Percentiles rank a stretch among this genome's conserved stretches.
Conservation (phyloP, 2,113 vertebrate genomes). For the Pitta sordida region DNA sequence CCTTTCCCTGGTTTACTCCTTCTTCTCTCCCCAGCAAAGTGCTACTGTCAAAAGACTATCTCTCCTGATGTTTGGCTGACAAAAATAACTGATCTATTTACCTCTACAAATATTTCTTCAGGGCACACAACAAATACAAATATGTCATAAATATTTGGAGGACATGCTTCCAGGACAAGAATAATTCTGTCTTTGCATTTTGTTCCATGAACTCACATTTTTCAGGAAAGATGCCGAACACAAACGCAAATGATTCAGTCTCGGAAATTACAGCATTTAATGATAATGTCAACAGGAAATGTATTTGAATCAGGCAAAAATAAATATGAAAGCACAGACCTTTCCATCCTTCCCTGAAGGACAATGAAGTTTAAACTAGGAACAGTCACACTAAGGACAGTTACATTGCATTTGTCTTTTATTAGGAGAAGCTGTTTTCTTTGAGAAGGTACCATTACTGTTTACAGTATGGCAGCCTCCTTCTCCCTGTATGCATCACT, state of each 20-base stretch:
- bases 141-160: background rate
- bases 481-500: background rate
- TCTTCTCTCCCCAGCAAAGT: background rate
- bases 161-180: background rate
- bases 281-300: conserved; percentile 46
- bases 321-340: conserved; percentile 25
- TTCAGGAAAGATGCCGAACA: conserved; percentile 12
- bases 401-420: background rate
- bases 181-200: background rate
- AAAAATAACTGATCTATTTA: background rate
- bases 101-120: background rate
- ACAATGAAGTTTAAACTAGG: conserved; percentile 25
- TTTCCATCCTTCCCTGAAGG: conserved; percentile 6
- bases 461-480: background rate
- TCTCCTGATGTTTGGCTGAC: background rate
- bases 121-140: background rate
- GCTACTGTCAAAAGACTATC: background rate
- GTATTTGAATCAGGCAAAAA: conserved; percentile 35
- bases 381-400: background rate
- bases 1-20: background rate
- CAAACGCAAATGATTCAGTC: background rate
- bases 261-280: conserved; percentile 41
- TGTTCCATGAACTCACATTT: background rate
- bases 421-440: background rate
- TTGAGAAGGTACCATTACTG: background rate